These are phyloP conservation scores for Gibbula magus DNA, from an alignment of 2,888 invertebrate genomes.

Conservation along the genomic window DNA sequence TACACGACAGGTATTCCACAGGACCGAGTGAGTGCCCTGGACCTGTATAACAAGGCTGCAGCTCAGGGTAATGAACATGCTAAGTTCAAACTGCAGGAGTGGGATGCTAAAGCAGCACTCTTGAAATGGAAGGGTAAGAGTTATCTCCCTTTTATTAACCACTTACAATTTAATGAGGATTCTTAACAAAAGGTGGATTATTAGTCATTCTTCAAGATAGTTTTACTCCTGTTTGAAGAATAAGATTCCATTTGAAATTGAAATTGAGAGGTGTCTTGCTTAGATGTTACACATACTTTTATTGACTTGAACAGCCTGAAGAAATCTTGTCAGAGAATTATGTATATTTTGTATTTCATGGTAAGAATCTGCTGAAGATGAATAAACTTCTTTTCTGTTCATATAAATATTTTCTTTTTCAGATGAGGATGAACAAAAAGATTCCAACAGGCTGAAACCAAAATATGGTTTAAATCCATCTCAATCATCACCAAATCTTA, in stretches of 20 bases:
- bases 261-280: too few relatives aligned
- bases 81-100: constrained; percentile 41
- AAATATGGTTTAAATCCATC: constrained; percentile 32
- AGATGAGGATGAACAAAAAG: constrained; percentile 24
- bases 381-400: too few relatives aligned
- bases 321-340: too few relatives aligned
- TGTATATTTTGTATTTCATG: too few relatives aligned
- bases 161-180: too few relatives aligned
- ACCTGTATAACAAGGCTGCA: constrained; percentile 56
- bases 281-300: too few relatives aligned
- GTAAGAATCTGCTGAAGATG: too few relatives aligned
- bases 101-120: constrained; percentile 35
- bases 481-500: constrained; percentile 56
- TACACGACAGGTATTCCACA: constrained; percentile 51
- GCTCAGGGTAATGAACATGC: constrained; percentile 57
- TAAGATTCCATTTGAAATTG: too few relatives aligned
- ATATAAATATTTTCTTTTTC: background rate
- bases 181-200: too few relatives aligned
- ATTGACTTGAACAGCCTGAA: too few relatives aligned
- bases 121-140: constrained; percentile 36
- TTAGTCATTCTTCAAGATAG: too few relatives aligned
- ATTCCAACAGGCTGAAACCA: background rate
- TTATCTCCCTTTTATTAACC: background rate
- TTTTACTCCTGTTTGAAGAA: too few relatives aligned
- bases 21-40: constrained; percentile 48